A percentile compares a stretch with the other conserved stretches of the same genome.
These are phyloP conservation scores for Rhynchotus rufescens DNA, from an alignment of 2,797 vertebrate genomes.

Conservation along the genomic window DNA sequence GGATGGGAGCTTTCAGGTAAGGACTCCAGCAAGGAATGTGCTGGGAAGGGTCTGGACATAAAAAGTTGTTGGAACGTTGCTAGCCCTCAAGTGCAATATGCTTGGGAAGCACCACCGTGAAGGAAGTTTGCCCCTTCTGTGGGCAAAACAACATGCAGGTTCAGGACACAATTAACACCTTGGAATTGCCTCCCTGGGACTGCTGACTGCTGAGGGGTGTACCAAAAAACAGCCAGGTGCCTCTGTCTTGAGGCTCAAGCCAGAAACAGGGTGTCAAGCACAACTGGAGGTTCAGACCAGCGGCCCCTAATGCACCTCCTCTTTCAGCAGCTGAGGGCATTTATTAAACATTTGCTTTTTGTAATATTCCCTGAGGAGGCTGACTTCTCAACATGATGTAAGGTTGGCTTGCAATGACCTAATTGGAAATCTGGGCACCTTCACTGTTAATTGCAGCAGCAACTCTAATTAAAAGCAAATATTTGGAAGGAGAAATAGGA, in stretches of 20 bases:
- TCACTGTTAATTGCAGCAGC: not conserved
- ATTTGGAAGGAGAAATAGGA: constrained; percentile 41
- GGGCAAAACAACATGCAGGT: not conserved
- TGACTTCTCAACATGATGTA: not conserved
- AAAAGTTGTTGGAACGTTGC: not conserved
- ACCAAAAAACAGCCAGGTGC: not conserved
- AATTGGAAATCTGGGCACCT: not conserved
- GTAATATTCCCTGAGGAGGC: not conserved
- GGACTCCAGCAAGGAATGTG: not conserved
- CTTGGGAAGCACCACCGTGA: not conserved
- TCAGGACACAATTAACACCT: not conserved
- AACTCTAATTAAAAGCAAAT: constrained; percentile 45
- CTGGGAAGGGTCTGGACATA: not conserved
- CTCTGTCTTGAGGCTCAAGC: not conserved
- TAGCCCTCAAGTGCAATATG: not conserved
- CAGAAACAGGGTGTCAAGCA: not conserved
- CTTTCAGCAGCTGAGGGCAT: not conserved
- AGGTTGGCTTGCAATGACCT: not conserved
- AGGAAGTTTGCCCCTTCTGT: not conserved
- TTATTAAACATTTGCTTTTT: not conserved
- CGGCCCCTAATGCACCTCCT: not conserved
- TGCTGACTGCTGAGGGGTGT: not conserved
- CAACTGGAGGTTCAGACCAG: not conserved
- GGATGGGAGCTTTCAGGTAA: not conserved
- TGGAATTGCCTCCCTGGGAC: not conserved